Base-by-base conservation (phyloP, 2,113 vertebrate genomes). In the Bufo bufo region DNA sequence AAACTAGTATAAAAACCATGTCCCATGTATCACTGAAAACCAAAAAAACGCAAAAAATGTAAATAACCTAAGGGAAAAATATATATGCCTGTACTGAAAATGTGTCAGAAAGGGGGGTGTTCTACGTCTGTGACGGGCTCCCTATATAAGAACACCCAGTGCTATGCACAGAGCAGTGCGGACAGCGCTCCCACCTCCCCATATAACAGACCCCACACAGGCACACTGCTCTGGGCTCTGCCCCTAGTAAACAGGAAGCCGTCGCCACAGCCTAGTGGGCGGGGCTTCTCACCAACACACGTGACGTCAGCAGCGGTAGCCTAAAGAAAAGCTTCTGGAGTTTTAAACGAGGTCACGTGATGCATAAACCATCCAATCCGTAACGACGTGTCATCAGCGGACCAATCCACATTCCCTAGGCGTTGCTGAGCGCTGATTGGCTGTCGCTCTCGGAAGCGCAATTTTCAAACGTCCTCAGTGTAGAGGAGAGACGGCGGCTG, bases 371-470 rank as follows among this genome's bases (percentile, higher is more conserved):
- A 23, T n/a, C 82, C 82, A 84, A 84, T 84, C 82, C 19, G 17
- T 20, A 82, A 17, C 9, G 19, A 52, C 10, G 3, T 52, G 74
- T 66, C 59, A 54, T 4, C 20, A 9, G 5, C 20, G 63, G 3
- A 50, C 86, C 86, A 82, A 82, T 82, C 56, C 3, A 4, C 13
- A 47, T 6, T 9, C 13, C 43, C 20, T 0, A 47, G 7, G 0
- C 4, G 0, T 89, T 81, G 85, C 82, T 84, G 84, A 90, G 90
- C 85, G 89, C 82, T 84, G 87, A 94, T 94, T 94, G 94, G 94
- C 74, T 14, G 82, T 0, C 17, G 1, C 0, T 6, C 0, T 61
- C 7, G 47, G 65, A 33, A 54, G 86, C 61, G 93, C 91, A 85
- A 43, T 16, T 11, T 94, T 94, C 90, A 89, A 94, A 94, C 65